Conservation (phyloP, 1,140 invertebrate species). For the Capitella teleta region DNA sequence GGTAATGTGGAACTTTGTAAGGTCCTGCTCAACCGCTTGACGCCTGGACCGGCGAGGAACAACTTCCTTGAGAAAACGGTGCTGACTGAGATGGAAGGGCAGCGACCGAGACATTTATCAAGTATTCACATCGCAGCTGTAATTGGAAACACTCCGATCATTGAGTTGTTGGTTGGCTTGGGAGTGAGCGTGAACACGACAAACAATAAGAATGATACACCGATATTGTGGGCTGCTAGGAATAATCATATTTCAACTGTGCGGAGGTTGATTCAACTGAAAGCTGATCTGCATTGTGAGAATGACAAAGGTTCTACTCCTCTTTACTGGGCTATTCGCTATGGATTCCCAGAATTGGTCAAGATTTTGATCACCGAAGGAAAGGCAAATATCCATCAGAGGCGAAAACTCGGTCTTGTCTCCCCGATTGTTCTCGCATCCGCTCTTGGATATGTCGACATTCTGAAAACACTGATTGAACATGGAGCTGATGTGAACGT, state of each 20-base stretch:
- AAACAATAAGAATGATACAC: conserved; percentile 16
- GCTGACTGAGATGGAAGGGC: conserved; percentile 12
- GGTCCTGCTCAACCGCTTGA: conserved; percentile 1
- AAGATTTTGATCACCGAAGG: conserved; percentile 13
- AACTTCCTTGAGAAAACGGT: conserved; percentile 5
- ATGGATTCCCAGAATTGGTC: conserved; percentile 12
- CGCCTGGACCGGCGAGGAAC: neutral
- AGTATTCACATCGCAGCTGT: conserved; percentile 13
- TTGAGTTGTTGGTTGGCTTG: conserved; percentile 2
- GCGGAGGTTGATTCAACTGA: conserved; percentile 8
- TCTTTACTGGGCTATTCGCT: conserved; percentile 17
- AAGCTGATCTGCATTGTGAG: conserved; percentile 12
- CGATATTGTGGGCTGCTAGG: conserved; percentile 13
- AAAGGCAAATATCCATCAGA: conserved; percentile 10
- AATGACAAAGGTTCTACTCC: conserved; percentile 18
- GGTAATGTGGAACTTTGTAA: conserved; percentile 4
- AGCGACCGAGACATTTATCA: conserved; percentile 12
- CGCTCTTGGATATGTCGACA: conserved; percentile 15
- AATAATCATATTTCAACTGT: conserved; percentile 10
- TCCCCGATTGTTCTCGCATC: conserved; percentile 14
- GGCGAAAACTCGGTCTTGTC: conserved; percentile 13
- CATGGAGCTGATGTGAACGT: conserved; percentile 8
- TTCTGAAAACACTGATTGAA: conserved; percentile 13
- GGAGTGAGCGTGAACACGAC: conserved; percentile 8
- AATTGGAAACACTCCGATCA: conserved; percentile 11